Evolutionary conservation across 2,888 invertebrate genomes (phyloP).

Genomic region (Drosophila suboccidentalis): DNA sequence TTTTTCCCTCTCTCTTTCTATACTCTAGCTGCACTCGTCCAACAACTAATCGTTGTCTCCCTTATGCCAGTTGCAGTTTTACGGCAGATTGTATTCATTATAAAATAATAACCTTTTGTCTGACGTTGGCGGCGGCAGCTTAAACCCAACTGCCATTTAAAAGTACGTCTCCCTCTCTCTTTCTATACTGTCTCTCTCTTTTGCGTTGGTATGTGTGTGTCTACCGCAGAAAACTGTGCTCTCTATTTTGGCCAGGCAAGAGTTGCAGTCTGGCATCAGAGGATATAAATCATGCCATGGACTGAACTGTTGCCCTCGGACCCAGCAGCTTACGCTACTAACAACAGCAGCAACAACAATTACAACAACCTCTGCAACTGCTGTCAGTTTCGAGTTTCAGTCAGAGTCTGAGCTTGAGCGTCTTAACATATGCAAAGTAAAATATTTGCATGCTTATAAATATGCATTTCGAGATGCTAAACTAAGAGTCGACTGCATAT

Average conservation of each 20-base stretch:
- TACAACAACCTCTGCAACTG: slow-evolving; percentile 24
- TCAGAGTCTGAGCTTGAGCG: slow-evolving; percentile 40
- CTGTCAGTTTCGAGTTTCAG: slow-evolving; percentile 16
- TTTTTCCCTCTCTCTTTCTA: background rate
- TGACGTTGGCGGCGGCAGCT: slow-evolving; percentile 59
- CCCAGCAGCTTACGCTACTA: slow-evolving; percentile 45
- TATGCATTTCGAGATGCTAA: slow-evolving; percentile 66
- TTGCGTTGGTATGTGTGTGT: slow-evolving; percentile 18
- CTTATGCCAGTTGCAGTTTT: slow-evolving; percentile 48
- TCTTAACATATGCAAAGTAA: slow-evolving; percentile 84
- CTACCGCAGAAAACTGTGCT: slow-evolving; percentile 44
- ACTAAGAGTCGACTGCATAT: slow-evolving; percentile 45
- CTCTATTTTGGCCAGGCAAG: slow-evolving; percentile 18
- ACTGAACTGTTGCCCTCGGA: slow-evolving; percentile 73
- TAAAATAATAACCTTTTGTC: slow-evolving; percentile 83
- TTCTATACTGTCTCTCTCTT: background rate
- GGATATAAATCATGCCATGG: slow-evolving; percentile 82
- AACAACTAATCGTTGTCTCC: slow-evolving; percentile 37
- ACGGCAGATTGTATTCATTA: slow-evolving; percentile 79
- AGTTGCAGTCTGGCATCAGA: slow-evolving; percentile 51
- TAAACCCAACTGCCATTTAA: slow-evolving; percentile 49
- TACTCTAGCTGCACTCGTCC: background rate
- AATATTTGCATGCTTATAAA: slow-evolving; percentile 85
- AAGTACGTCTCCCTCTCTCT: background rate
- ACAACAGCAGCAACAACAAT: slow-evolving; percentile 20